A percentile compares a stretch with the other conserved stretches of the same genome.
These are phyloP conservation scores for Malurus leucopterus DNA, from an alignment of 2,797 vertebrate species.

Conservation along the genomic window DNA sequence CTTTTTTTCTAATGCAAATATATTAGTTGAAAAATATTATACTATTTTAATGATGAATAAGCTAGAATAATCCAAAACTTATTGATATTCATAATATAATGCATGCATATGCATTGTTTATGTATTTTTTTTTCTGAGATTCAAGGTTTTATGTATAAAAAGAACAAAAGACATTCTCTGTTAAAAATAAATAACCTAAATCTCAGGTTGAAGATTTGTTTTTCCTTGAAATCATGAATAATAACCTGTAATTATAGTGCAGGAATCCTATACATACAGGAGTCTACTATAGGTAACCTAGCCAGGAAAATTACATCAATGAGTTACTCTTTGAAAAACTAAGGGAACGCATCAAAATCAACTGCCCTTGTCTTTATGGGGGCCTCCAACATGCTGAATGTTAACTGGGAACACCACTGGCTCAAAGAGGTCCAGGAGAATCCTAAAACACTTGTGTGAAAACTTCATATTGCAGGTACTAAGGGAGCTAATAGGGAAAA, in stretches of 20 bases:
- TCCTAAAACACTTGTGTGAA: background rate
- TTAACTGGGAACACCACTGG: background rate
- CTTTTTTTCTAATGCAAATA: background rate
- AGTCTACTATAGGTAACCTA: background rate
- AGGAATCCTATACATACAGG: background rate
- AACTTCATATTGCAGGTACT: background rate
- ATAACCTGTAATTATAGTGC: background rate
- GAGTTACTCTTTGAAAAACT: background rate
- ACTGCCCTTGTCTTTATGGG: background rate
- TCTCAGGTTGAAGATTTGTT: background rate
- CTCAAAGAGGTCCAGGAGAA: background rate
- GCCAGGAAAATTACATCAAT: background rate
- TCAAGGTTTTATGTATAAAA: background rate
- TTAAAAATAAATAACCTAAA: background rate
- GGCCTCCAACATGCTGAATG: background rate
- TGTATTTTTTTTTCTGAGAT: background rate
- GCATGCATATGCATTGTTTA: background rate
- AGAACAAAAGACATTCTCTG: background rate
- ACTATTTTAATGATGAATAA: background rate
- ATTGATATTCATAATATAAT: background rate
- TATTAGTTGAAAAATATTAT: background rate
- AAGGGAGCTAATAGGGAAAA: background rate
- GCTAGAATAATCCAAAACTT: background rate
- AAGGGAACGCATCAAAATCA: background rate
- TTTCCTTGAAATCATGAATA: background rate